phyloP scores from a whole-genome alignment of 2,888 invertebrate genomes.

The Drosophila greeni region DNA sequence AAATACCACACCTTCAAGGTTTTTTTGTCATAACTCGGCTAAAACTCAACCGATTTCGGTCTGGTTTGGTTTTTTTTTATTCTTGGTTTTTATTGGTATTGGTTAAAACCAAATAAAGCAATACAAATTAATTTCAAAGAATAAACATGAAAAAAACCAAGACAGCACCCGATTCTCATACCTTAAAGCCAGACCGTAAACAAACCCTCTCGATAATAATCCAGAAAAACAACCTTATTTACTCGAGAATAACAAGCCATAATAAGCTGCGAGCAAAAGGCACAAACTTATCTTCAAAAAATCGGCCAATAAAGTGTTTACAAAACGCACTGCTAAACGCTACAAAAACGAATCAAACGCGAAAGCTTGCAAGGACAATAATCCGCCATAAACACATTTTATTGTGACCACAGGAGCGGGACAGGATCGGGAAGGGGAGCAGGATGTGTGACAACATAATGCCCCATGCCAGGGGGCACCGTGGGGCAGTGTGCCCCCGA shows the following conservation, averaged over 20 bases:
- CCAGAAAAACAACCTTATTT: neutral
- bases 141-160: neutral
- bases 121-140: neutral
- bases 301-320: slow-evolving; percentile 12
- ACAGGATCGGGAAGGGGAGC: no score
- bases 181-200: no score
- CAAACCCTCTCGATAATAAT: no score
- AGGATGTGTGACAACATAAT: slow-evolving; percentile 14
- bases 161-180: neutral
- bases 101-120: neutral
- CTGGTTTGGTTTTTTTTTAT: no score
- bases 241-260: neutral
- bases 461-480: slow-evolving; percentile 2
- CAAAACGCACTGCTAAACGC: neutral
- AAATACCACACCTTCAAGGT: no score
- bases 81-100: no score
- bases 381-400: slow-evolving; percentile 25
- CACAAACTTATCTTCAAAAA: neutral
- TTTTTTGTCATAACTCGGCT: no score
- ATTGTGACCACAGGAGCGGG: slow-evolving; percentile 11
- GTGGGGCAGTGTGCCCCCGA: neutral
- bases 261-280: neutral
- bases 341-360: slow-evolving; percentile 3
- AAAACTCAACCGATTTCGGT: no score
- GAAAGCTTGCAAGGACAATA: slow-evolving; percentile 7